phyloP scores from a whole-genome alignment of 2,888 invertebrate species.

The Automeris io region DNA sequence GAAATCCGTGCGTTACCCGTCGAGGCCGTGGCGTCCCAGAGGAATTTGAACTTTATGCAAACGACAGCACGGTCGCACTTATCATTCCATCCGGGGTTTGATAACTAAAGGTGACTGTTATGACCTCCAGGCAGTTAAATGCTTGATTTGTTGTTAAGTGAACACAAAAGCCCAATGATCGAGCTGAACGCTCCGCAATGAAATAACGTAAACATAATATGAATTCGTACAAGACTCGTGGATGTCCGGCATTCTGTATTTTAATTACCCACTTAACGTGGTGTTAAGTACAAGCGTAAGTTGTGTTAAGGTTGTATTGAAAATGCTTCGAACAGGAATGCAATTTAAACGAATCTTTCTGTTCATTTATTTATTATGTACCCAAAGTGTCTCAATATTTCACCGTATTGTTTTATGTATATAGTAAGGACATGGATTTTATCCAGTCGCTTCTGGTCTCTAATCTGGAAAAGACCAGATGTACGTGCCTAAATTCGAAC shows the following conservation, averaged over 20 bases:
- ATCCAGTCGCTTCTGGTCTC: too few species aligned
- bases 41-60: conserved; percentile 27
- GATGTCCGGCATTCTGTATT: conserved; percentile 17
- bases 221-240: neutral
- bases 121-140: conserved; percentile 28
- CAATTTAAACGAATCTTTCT: too few species aligned
- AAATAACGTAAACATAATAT: neutral
- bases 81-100: conserved; percentile 14
- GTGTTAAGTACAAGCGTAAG: too few species aligned
- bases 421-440: too few species aligned
- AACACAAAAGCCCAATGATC: conserved; percentile 16
- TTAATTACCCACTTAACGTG: conserved; percentile 18
- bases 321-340: too few species aligned
- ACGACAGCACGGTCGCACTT: conserved; percentile 17
- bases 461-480: too few species aligned
- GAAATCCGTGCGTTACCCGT: conserved; percentile 29
- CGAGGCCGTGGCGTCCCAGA: conserved; percentile 10
- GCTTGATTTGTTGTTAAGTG: conserved; percentile 24
- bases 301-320: too few species aligned
- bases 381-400: too few species aligned
- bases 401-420: too few species aligned
- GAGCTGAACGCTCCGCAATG: neutral
- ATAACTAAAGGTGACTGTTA: conserved; percentile 33
- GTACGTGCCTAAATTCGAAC: too few species aligned
- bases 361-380: too few species aligned